A percentile compares a stretch with the other conserved stretches of the same genome.
phyloP scores from a whole-genome alignment of 2,888 invertebrate species.

The Heptascelio sp. region DNA sequence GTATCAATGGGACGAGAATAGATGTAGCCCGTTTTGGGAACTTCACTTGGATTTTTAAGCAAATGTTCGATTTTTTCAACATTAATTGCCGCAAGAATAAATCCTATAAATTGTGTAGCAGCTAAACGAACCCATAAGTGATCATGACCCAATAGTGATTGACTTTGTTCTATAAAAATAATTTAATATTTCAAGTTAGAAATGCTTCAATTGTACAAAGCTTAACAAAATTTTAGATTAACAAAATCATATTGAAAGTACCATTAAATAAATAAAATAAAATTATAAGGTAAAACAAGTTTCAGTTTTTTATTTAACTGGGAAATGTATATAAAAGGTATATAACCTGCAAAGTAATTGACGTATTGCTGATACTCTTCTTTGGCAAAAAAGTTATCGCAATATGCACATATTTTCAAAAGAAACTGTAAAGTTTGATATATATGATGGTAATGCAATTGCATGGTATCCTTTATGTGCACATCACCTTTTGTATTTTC shows the following conservation, averaged over 20 bases:
- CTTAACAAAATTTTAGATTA: too few species aligned
- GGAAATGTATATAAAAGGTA: not conserved
- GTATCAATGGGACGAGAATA: constrained; percentile 87
- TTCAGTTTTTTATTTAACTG: too few species aligned
- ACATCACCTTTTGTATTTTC: constrained; percentile 30
- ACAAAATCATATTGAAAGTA: too few species aligned
- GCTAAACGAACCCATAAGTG: constrained; percentile 96
- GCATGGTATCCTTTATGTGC: constrained; percentile 87
- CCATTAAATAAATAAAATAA: too few species aligned
- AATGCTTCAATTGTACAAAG: too few species aligned
- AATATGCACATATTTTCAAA: constrained; percentile 89
- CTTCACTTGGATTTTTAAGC: constrained; percentile 82
- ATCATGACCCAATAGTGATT: constrained; percentile 92
- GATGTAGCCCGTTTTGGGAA: constrained; percentile 86
- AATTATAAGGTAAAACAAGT: too few species aligned
- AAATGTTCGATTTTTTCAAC: constrained; percentile 86
- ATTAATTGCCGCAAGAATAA: constrained; percentile 89
- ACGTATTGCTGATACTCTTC: constrained; percentile 85
- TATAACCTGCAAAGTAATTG: constrained; percentile 76
- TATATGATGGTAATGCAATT: constrained; percentile 90
- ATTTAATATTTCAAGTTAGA: too few species aligned
- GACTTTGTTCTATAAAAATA: constrained; percentile 88
- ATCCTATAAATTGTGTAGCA: constrained; percentile 92
- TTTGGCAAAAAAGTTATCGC: constrained; percentile 87
- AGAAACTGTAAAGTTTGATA: constrained; percentile 92